A percentile compares a stretch with the other conserved stretches of the same genome.
Evolutionary conservation across 2,797 vertebrate species (phyloP).

Genomic region (Cryptoprocta ferox): DNA sequence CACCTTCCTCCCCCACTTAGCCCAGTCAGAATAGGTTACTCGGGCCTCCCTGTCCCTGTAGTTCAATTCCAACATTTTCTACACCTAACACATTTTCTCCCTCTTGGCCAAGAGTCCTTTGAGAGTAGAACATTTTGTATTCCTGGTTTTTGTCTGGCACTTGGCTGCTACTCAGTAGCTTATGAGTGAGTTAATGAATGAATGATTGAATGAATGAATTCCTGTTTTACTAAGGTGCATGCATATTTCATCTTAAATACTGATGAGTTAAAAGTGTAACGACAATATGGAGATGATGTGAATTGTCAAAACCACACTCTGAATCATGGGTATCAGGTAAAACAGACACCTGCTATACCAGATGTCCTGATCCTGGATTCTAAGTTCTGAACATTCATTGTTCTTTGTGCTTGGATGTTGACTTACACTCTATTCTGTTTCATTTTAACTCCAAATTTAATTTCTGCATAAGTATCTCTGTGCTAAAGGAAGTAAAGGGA

Average conservation of each 20-base stretch:
- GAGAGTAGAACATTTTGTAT: constrained; percentile 18
- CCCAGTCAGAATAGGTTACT: background rate
- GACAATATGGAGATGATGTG: background rate
- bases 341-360: constrained; percentile 52
- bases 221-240: constrained; percentile 19
- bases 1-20: background rate
- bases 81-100: background rate
- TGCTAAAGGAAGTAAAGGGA: constrained; percentile 16
- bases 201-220: constrained; percentile 25
- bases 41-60: background rate
- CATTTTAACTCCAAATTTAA: constrained; percentile 36
- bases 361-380: constrained; percentile 40
- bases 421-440: constrained; percentile 39
- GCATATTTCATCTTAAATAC: constrained; percentile 13
- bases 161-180: background rate
- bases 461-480: background rate
- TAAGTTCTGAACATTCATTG: background rate
- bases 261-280: constrained; percentile 29
- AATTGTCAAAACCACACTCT: constrained; percentile 41
- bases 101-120: background rate
- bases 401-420: background rate
- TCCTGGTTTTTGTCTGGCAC: background rate
- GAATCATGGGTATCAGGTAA: constrained; percentile 50
- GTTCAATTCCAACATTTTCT: background rate
- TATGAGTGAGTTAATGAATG: constrained; percentile 9